Base-by-base conservation (phyloP, 2,113 vertebrate species). In the Dasyprocta punctata region DNA sequence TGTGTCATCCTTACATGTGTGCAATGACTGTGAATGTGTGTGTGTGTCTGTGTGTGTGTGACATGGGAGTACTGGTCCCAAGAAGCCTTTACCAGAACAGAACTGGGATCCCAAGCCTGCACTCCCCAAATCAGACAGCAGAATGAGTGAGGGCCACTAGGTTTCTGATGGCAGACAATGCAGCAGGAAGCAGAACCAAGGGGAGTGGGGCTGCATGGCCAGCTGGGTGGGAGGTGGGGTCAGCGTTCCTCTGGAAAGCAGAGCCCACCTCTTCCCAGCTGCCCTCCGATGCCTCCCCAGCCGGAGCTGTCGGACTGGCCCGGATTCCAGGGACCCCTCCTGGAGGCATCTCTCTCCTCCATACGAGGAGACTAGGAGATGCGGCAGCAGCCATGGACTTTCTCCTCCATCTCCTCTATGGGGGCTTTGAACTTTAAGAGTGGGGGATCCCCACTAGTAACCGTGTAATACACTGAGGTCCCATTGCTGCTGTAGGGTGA, bases 351-450 rank as follows among this genome's bases (percentile, higher is more conserved):
- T 44, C 63, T 85, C 90, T 94, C 65, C 41, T 92, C 95, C 30
- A 33, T 86, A 5, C 1, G 14, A 78, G 26, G 87, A 92, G 92
- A 96, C 98, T 99, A 99, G 52, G 99, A 99, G 97, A 99, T 98
- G 52, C 99, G 99, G 98, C 99, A 99, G 98, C 99, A 99, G 92
- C 99, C 99, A 0, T 98, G 98, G 60, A 98, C 98, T 96, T 99
- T 99, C 61, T 99, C 99, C 90, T 99, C 99, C 98, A 99, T 99
- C 69, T 99, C 99, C 88, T 99, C 99, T 30, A 99, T 97, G 33
- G 99, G 99, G 98, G 99, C 99, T 98, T 99, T 99, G 92, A 99
- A 99, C 98, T 99, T 99, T 93, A 99, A 98, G 87, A 99, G 99
- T 24, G 99, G 99, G 0, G 99, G 99, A 52, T 99, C 99, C 4